A percentile compares a stretch with the other conserved stretches of the same genome.
phyloP scores from a whole-genome alignment of 2,797 vertebrate species.

The Gallirallus australis region DNA sequence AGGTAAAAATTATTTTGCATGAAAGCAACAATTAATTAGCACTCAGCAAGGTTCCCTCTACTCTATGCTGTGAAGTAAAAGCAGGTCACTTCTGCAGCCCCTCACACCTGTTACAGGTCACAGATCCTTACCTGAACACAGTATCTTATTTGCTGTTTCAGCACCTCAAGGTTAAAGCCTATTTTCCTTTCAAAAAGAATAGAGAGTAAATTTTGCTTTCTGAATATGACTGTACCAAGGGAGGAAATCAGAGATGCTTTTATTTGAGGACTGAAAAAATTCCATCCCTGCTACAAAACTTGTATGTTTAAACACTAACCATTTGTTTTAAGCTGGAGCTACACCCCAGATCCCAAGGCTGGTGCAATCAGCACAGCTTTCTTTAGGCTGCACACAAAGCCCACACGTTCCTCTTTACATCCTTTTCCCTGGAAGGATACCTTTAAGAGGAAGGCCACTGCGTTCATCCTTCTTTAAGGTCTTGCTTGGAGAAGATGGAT shows the following conservation, averaged over 20 bases:
- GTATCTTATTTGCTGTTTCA: constrained; percentile 41
- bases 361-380: neutral
- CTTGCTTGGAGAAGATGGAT: neutral
- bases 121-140: constrained; percentile 27
- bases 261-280: neutral
- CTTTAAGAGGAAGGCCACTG: neutral
- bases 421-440: neutral
- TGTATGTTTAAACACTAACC: rapidly evolving
- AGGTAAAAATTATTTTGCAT: constrained; percentile 41
- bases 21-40: constrained; percentile 63
- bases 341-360: no score
- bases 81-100: constrained; percentile 27
- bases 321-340: neutral
- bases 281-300: neutral
- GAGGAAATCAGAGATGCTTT: neutral
- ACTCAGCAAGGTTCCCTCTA: constrained; percentile 27
- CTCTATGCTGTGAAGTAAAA: constrained; percentile 21
- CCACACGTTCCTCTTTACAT: neutral
- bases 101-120: constrained; percentile 48
- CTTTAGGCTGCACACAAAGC: neutral
- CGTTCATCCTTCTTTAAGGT: neutral
- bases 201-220: neutral
- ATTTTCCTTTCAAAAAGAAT: neutral
- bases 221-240: neutral
- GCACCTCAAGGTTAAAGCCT: constrained; percentile 49